Evolutionary conservation across 2,888 invertebrate species (phyloP).

Genomic region (Limnephilus marmoratus): DNA sequence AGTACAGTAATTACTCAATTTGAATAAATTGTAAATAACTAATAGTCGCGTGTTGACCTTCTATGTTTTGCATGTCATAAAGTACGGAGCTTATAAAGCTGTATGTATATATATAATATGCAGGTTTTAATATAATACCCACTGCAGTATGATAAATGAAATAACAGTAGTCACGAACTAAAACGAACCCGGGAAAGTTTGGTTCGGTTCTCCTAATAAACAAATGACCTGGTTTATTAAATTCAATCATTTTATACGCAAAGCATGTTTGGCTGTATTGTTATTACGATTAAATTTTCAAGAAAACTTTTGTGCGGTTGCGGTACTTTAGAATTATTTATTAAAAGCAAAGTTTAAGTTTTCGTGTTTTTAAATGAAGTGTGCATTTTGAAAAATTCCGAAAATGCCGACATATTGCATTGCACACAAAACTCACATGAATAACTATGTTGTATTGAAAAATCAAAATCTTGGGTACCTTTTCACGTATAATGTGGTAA

Average conservation of each 20-base stretch:
- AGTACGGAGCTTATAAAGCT: not conserved
- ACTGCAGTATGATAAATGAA: slow-evolving; percentile 3
- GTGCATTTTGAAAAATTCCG: too few relatives aligned
- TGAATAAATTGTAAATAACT: not conserved
- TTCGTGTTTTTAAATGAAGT: too few relatives aligned
- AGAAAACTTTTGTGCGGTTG: not conserved
- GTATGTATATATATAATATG: not conserved
- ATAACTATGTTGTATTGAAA: too few relatives aligned
- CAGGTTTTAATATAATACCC: not conserved
- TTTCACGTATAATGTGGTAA: too few relatives aligned
- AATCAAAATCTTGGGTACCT: too few relatives aligned
- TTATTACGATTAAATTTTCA: not conserved
- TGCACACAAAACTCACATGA: too few relatives aligned
- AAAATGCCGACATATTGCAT: too few relatives aligned
- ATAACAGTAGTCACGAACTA: not conserved
- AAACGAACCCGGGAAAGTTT: not conserved
- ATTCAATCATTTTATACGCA: not conserved
- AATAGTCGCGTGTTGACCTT: slow-evolving; percentile 15
- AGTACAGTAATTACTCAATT: not conserved
- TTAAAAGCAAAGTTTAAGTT: too few relatives aligned
- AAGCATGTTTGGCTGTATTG: not conserved
- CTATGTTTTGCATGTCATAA: not conserved
- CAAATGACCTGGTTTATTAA: not conserved
- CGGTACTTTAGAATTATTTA: too few relatives aligned
- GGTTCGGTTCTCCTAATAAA: not conserved